Evolutionary conservation across 2,797 vertebrate genomes (phyloP), one percentile per base, ranked within the genome.

Genomic region (Neosalanx taihuensis): DNA sequence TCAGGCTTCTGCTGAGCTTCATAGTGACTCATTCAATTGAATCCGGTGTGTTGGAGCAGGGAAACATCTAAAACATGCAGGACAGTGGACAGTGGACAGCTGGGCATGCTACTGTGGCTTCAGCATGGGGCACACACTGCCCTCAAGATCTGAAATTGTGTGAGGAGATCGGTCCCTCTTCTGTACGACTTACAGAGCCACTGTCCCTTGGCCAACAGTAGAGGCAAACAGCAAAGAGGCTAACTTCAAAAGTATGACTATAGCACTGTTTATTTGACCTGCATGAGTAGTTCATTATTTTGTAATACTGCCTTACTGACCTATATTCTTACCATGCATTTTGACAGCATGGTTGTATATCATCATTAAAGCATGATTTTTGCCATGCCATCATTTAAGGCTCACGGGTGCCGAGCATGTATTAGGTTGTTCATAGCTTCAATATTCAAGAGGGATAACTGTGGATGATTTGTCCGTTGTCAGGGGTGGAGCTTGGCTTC

Each of bases 81-180:
- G n/a, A n/a, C n/a, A n/a, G n/a, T n/a, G n/a, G n/a, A n/a, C n/a
- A n/a, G n/a, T n/a, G n/a, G n/a, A n/a, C 89, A 90, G 69, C 69
- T 91, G 61, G 89, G 91, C 71, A 56, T 88, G 64, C 73, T 89
- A 31, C 64, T 89, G 18, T 84, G 81, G 59, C 87, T 78, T 46
- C 85, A 84, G 64, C 78, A 69, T 57, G 87, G 83, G 3, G 23
- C n/a, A 53, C 90, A 68, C 70, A 59, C 71, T 0, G 20, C 80
- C 71, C 88, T 89, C 60, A 86, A 73, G 18, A 23, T 84, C 18
- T 70, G 86, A 53, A 90, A 88, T 76, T 76, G 75, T 67, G 72
- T 86, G n/a, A 80, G 84, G 26, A 79, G 73, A 59, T 91, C 86
- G 56, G 74, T 83, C 51, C 2, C 18, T 56, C n/a, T 18, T 6